Evolutionary conservation across 1,140 invertebrate genomes (phyloP).

Genomic region (Homalodisca vitripennis): DNA sequence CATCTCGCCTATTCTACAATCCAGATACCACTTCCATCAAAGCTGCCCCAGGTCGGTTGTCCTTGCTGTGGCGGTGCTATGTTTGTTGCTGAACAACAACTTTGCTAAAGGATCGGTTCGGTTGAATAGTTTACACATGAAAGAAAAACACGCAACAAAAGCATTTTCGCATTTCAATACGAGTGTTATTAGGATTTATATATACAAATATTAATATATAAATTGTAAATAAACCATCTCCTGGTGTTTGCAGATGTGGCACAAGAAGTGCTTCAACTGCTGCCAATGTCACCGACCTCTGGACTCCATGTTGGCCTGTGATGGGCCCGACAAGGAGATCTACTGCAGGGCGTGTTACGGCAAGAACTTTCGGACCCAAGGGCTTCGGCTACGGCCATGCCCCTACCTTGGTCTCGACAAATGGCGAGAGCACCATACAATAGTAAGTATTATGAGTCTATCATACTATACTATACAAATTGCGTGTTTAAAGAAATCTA

Average conservation of each 20-base stretch:
- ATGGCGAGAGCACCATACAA: conserved; percentile 66
- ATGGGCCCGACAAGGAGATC: conserved; percentile 85
- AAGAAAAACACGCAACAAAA: too few species aligned
- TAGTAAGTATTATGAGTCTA: conserved; percentile 67
- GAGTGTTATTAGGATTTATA: too few species aligned
- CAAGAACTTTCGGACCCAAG: conserved; percentile 87
- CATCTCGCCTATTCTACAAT: conserved; percentile 71
- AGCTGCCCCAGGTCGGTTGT: conserved; percentile 83
- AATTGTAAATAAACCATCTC: too few species aligned
- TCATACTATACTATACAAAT: too few species aligned
- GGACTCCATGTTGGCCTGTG: conserved; percentile 88
- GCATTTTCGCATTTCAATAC: too few species aligned
- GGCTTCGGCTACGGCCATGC: conserved; percentile 86
- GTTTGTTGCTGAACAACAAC: conserved; percentile 90
- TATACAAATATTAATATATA: too few species aligned
- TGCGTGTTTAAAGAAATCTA: too few species aligned
- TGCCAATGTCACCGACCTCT: conserved; percentile 89
- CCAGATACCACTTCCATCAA: conserved; percentile 86
- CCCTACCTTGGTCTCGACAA: conserved; percentile 77
- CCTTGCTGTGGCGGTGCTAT: conserved; percentile 90
- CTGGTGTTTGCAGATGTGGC: conserved; percentile 77
- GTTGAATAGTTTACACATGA: too few species aligned
- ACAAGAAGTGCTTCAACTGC: conserved; percentile 93
- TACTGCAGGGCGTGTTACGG: conserved; percentile 87
- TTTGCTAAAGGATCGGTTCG: conserved; percentile 89